These are phyloP conservation scores for Ianthella basta DNA, from an alignment of 37 sponge, comb jelly and placozoan species.

Conservation along the genomic window DNA sequence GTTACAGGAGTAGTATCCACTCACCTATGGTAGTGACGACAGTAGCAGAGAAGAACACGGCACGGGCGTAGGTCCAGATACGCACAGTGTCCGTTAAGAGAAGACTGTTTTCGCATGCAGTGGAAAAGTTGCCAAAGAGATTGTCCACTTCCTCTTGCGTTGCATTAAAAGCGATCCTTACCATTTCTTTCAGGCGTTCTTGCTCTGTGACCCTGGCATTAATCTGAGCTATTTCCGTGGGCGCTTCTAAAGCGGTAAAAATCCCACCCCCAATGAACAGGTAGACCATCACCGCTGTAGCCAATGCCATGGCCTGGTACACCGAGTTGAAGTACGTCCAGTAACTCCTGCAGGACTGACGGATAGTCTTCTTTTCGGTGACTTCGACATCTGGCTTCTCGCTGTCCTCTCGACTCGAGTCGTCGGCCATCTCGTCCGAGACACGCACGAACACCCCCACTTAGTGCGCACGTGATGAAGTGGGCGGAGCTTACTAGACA, in stretches of 20 bases:
- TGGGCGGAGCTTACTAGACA: too few relatives aligned
- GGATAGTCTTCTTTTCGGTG: too few relatives aligned
- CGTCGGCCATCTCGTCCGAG: too few relatives aligned
- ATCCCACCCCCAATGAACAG: constrained; percentile 52
- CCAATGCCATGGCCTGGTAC: constrained; percentile 32
- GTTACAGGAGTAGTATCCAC: not conserved
- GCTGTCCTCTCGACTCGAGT: too few relatives aligned
- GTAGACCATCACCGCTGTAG: constrained; percentile 46
- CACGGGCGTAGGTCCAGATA: constrained; percentile 43
- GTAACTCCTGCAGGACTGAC: constrained; percentile 26
- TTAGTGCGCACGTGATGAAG: too few relatives aligned
- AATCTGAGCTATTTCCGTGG: constrained; percentile 24
- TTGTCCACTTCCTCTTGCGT: constrained; percentile 19
- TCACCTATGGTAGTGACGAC: constrained; percentile 77
- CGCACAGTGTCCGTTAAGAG: not conserved
- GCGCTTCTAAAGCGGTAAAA: constrained; percentile 49
- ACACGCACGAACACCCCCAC: too few relatives aligned
- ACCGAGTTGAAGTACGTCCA: constrained; percentile 41
- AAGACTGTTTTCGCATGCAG: not conserved
- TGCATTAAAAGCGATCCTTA: constrained; percentile 22
- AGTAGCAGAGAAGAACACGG: constrained; percentile 55
- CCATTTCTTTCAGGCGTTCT: not conserved
- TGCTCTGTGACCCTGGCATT: not conserved
- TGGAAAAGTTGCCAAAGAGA: not conserved
- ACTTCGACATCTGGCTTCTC: too few relatives aligned